Conservation (phyloP, 2,888 invertebrate genomes). For the Drosophila greeni region DNA sequence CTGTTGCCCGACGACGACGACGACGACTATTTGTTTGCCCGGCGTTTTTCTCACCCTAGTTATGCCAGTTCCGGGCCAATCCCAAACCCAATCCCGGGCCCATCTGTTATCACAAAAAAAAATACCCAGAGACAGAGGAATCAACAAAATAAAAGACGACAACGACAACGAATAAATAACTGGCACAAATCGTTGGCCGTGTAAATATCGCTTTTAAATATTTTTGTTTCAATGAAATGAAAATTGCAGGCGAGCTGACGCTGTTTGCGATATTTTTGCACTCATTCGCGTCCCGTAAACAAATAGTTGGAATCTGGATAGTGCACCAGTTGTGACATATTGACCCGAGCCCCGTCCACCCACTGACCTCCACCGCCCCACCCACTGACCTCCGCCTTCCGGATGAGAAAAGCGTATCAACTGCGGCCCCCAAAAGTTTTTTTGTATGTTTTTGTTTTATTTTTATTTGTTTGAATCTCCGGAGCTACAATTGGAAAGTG, state of each 20-base stretch:
- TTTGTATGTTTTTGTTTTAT: slow-evolving; percentile 16
- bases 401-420: slow-evolving; percentile 24
- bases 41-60: slow-evolving; percentile 71
- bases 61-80: slow-evolving; percentile 47
- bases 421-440: slow-evolving; percentile 26
- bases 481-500: slow-evolving; percentile 55
- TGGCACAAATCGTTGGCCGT: slow-evolving; percentile 58
- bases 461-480: slow-evolving; percentile 52
- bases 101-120: slow-evolving; percentile 67
- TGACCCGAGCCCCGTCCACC: slow-evolving; percentile 51
- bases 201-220: slow-evolving; percentile 66
- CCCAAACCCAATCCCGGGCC: slow-evolving; percentile 50
- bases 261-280: slow-evolving; percentile 47
- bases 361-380: neutral
- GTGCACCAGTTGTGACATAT: slow-evolving; percentile 61
- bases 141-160: slow-evolving; percentile 13
- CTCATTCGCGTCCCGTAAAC: slow-evolving; percentile 39
- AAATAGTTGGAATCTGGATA: slow-evolving; percentile 48
- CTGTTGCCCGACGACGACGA: slow-evolving; percentile 26
- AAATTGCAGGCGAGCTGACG: slow-evolving; percentile 43
- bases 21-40: slow-evolving; percentile 64
- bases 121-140: slow-evolving; percentile 23
- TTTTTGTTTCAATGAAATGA: slow-evolving; percentile 61
- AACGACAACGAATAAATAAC: slow-evolving; percentile 32
- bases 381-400: neutral